phyloP scores from a whole-genome alignment of 30 jellyfish, hydroid and myxozoan genomes.

The Hydractinia symbiolongicarpus region DNA sequence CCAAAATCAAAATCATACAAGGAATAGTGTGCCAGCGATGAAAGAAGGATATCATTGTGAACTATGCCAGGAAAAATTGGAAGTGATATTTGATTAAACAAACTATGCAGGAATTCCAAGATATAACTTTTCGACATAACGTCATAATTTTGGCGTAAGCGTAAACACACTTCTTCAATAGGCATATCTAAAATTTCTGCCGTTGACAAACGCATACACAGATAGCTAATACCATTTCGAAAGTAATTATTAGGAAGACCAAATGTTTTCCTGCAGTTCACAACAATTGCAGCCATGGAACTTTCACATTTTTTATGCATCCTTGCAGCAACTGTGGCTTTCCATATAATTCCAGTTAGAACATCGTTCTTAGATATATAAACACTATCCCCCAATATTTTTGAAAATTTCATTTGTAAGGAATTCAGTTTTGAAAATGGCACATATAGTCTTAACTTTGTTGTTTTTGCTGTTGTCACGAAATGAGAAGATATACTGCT shows the following conservation, averaged over 20 bases:
- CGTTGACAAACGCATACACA: neutral
- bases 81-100: neutral
- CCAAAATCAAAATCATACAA: conserved; percentile 1
- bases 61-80: neutral
- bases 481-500: too few species aligned
- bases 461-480: too few species aligned
- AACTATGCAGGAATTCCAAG: neutral
- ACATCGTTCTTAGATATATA: neutral
- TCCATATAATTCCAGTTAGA: conserved; percentile 1
- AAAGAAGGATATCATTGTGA: neutral
- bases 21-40: neutral
- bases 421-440: neutral
- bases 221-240: neutral
- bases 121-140: neutral
- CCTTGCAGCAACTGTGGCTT: neutral
- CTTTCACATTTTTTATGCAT: neutral
- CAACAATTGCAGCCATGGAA: neutral
- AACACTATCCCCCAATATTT: neutral
- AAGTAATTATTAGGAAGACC: neutral
- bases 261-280: neutral
- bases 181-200: neutral
- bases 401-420: neutral
- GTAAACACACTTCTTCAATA: neutral
- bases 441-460: neutral
- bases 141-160: neutral